Evolutionary conservation across 64 coral and sea anemone species (phyloP), one percentile per base, ranked within the genome.

Genomic region (Hydrozoanthus tunicans): DNA sequence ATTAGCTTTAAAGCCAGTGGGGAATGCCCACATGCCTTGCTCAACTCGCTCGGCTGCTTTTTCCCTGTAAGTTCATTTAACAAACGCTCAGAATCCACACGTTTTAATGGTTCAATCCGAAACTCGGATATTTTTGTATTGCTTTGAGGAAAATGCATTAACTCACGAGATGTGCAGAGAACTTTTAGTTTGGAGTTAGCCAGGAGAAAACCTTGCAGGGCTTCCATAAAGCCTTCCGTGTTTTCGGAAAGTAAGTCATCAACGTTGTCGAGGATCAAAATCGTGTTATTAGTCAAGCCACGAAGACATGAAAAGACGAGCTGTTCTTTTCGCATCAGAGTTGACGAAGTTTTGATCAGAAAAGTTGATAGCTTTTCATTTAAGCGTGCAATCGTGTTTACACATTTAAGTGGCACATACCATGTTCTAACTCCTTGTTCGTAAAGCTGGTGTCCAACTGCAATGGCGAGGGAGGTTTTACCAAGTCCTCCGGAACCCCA

Each of bases 101-200:
- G 11, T 77, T 56, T 0, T 77, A 77, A 77, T 54, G 75, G 53
- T 77, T 7, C 75, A 11, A 77, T 77, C 11, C 75, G 43, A 5
- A 77, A 8, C 3, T 11, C 10, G 4, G 11, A 15, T 12, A 53
- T 11, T 3, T 77, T 56, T 9, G 11, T 43, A 77, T 8, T 77
- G 75, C 53, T 6, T 3, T 15, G 17, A 53, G 75, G 10, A 53
- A 54, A 77, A 51, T 1, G 17, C 77, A 79, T 79, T 3, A 15
- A 24, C 58, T 79, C 77, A 14, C 77, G 77, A 79, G 77, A 79
- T 79, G 77, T 79, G 77, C 51, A 58, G 74, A 77, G 52, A 77
- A 77, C 17, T 53, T 9, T 53, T 77, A 77, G 27, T 11, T 77
- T 77, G 6, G 9, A 5, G 55, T 53, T 12, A 13, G 43, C 43